Percentiles rank a stretch among this genome's conserved stretches.
Evolutionary conservation across 1,140 invertebrate genomes (phyloP).

Genomic region (Trichoplusia ni): DNA sequence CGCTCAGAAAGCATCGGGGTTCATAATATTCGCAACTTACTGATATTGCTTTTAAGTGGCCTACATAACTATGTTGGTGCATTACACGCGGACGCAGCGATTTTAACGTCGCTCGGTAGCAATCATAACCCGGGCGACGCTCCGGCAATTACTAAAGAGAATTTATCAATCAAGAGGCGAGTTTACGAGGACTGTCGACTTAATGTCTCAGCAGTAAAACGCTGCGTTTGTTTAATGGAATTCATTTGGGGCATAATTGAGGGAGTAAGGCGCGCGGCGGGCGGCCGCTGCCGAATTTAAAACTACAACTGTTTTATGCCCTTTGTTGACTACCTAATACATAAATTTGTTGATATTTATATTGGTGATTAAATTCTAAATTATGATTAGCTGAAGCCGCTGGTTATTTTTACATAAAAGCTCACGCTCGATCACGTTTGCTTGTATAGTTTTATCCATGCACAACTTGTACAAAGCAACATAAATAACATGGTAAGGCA

Average conservation of each 20-base stretch:
- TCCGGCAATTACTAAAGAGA: constrained; percentile 41
- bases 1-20: constrained; percentile 2
- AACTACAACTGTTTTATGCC: constrained; percentile 47
- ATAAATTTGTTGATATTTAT: constrained; percentile 34
- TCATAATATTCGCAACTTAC: constrained; percentile 36
- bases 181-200: constrained; percentile 52
- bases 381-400: neutral
- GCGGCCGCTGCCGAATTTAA: constrained; percentile 60
- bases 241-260: constrained; percentile 54
- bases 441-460: neutral
- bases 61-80: constrained; percentile 38
- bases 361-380: constrained; percentile 16
- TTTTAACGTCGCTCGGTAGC: constrained; percentile 46
- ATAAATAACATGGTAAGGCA: constrained; percentile 1
- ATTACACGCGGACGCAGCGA: constrained; percentile 40
- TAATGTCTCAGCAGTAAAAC: constrained; percentile 52
- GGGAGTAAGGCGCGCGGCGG: constrained; percentile 54
- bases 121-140: constrained; percentile 47
- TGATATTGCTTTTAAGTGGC: constrained; percentile 44
- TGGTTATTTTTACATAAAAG: neutral
- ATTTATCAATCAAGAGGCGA: constrained; percentile 55
- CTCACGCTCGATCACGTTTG: no score
- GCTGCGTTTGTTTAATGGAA: constrained; percentile 51
- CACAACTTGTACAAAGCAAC: neutral
- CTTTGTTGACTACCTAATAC: constrained; percentile 43